Percentiles rank a stretch among this genome's conserved stretches.
Conservation (phyloP, 1,140 invertebrate species). For the Notospermus geniculatus region DNA sequence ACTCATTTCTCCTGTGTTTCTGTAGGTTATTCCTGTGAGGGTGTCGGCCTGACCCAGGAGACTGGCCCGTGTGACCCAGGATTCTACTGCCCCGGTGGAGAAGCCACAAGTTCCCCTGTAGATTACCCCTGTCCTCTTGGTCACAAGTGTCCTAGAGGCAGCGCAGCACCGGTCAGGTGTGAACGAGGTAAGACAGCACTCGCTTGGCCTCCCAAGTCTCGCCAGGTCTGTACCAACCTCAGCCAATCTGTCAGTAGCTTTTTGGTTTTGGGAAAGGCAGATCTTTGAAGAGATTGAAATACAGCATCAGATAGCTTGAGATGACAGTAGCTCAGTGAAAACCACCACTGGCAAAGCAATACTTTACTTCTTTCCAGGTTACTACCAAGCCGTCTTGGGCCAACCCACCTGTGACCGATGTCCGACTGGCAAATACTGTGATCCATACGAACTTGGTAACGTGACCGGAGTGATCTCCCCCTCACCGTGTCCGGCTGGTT, state of each 20-base stretch:
- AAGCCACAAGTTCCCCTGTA: conserved; percentile 33
- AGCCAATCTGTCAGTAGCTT: too few relatives aligned
- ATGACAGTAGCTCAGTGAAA: too few relatives aligned
- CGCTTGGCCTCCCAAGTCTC: too few relatives aligned
- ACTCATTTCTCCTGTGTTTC: conserved; percentile 4
- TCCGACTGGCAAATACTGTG: conserved; percentile 40
- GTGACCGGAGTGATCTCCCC: conserved; percentile 41
- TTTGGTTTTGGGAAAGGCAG: too few relatives aligned
- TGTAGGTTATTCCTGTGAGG: conserved; percentile 46
- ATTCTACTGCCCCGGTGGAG: conserved; percentile 46
- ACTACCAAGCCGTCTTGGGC: conserved; percentile 29
- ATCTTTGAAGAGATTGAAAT: too few relatives aligned
- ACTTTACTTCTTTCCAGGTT: conserved; percentile 31
- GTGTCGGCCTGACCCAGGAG: conserved; percentile 33
- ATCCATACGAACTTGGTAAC: conserved; percentile 42
- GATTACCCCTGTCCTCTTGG: conserved; percentile 39
- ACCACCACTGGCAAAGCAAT: too few relatives aligned
- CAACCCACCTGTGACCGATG: conserved; percentile 35
- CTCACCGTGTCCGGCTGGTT: conserved; percentile 34
- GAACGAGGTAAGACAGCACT: conserved; percentile 34
- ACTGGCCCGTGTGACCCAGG: conserved; percentile 38
- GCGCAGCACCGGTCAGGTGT: conserved; percentile 35
- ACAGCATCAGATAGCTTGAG: too few relatives aligned
- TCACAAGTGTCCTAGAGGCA: conserved; percentile 43
- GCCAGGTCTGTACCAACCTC: neutral